Conservation (phyloP, 2,113 vertebrate genomes). For the Salvelinus namaycush region DNA sequence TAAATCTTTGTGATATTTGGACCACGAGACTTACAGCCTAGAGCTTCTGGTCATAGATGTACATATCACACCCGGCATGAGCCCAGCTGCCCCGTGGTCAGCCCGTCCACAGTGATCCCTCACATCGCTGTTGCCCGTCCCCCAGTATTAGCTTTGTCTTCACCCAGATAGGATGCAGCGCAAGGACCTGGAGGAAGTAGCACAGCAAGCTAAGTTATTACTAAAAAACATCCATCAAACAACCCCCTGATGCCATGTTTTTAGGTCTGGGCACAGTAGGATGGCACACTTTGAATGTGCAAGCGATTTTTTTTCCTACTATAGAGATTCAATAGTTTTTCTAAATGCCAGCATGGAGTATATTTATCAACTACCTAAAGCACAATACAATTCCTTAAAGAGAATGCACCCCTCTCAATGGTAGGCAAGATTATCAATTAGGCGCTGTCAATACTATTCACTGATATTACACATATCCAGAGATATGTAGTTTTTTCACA, state of each 20-base stretch:
- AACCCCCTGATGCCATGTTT: constrained; percentile 43
- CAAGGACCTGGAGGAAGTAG: constrained; percentile 58
- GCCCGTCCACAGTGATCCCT: constrained; percentile 51
- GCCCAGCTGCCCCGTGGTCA: constrained; percentile 57
- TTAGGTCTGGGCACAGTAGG: constrained; percentile 43
- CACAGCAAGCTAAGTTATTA: constrained; percentile 52
- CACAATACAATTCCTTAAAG: constrained; percentile 37
- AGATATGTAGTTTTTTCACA: not conserved
- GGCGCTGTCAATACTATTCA: constrained; percentile 9
- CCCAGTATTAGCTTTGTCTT: constrained; percentile 63
- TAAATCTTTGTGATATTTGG: constrained; percentile 57
- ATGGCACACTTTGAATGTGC: constrained; percentile 32
- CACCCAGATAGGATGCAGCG: constrained; percentile 53
- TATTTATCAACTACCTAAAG: constrained; percentile 46
- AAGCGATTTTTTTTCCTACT: not conserved
- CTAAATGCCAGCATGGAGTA: constrained; percentile 40
- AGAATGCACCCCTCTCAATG: constrained; percentile 31
- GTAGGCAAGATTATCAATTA: constrained; percentile 29
- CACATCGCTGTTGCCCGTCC: constrained; percentile 58
- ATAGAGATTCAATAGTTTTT: constrained; percentile 40
- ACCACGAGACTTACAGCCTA: constrained; percentile 53
- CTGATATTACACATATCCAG: constrained; percentile 9
- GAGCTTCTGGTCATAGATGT: constrained; percentile 49
- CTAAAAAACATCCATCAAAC: constrained; percentile 65
- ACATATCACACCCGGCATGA: constrained; percentile 58